Evolutionary conservation across 2,888 invertebrate species (phyloP), one percentile per base, ranked within the genome.

Genomic region (Mimumesa dahlbomi): DNA sequence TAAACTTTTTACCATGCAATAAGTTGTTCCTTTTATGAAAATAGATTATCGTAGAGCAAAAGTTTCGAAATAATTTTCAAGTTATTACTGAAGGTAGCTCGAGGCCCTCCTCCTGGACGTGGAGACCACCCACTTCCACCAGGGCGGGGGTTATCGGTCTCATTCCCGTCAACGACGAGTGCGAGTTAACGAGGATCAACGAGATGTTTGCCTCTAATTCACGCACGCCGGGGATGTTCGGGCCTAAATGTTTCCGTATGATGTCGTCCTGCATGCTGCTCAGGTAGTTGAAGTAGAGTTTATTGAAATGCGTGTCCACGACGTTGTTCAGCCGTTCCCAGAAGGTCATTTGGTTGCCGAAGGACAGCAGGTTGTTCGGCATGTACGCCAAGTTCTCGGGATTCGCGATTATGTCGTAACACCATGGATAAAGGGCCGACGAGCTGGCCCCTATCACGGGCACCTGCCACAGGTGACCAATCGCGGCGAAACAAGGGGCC

Each of bases 61-160:
- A n/a, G n/a, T n/a, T n/a, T n/a, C n/a, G n/a, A n/a, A n/a, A n/a
- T n/a, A n/a, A n/a, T n/a, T n/a, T n/a, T n/a, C n/a, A n/a, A n/a
- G n/a, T n/a, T n/a, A 25, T 80, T 77, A 87, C 88, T 2, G 42
- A 43, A 0, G 77, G 38, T 34, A 86, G 42, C 45, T 78, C 73
- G 0, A 77, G 13, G 0, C 65, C 81, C 2, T 85, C 84, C 0
- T 88, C 85, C 0, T 73, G 74, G 4, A 92, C 89, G 67, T 93
- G 93, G 57, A 92, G 85, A 29, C 93, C 93, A 7, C 91, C 92
- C 4, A 92, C 90, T 48, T 91, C 90, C 11, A 93, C 84, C 72
- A 91, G 83, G 1, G 88, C 90, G 0, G 91, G 86, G 1, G 90
- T 86, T 0, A 82, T 82, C 2, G 92, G 91, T 36, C 89, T 88